A percentile compares a stretch with the other conserved stretches of the same genome.
Conservation (phyloP, 2,113 vertebrate genomes). For the Rhodinocichla rosea region DNA sequence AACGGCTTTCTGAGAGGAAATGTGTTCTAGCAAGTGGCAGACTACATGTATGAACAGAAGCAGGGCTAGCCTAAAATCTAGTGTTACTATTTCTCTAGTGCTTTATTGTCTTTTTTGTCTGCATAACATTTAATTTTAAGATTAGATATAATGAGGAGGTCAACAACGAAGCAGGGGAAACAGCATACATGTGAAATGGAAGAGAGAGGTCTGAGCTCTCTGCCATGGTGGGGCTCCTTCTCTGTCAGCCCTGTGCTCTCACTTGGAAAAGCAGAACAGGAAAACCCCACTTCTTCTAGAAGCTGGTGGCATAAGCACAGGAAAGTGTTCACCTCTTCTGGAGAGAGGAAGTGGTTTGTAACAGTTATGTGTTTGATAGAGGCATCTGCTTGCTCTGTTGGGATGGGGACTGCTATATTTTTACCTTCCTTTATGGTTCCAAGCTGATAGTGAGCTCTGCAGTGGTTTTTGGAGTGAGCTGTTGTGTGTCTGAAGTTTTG, state of each 20-base stretch:
- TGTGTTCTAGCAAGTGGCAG: neutral
- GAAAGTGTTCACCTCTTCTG: neutral
- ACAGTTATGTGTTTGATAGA: neutral
- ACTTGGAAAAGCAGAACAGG: neutral
- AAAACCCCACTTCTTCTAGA: neutral
- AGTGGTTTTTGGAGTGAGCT: neutral
- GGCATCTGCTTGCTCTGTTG: neutral
- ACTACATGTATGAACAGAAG: neutral
- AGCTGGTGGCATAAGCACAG: neutral
- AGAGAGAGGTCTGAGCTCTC: neutral
- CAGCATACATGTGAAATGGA: accelerated
- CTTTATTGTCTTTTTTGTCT: neutral
- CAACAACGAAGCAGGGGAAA: neutral
- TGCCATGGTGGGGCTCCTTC: neutral
- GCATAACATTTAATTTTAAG: neutral
- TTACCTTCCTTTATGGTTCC: neutral
- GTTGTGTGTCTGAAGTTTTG: neutral
- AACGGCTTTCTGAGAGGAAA: neutral
- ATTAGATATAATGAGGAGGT: neutral
- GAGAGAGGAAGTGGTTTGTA: neutral
- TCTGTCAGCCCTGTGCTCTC: neutral
- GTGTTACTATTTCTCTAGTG: neutral
- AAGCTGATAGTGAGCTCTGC: neutral
- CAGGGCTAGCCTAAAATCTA: neutral
- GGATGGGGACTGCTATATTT: neutral